Percentiles rank a stretch among this genome's conserved stretches.
phyloP scores from a whole-genome alignment of 2,797 vertebrate genomes.

The Gymnoscopelus microlampas region DNA sequence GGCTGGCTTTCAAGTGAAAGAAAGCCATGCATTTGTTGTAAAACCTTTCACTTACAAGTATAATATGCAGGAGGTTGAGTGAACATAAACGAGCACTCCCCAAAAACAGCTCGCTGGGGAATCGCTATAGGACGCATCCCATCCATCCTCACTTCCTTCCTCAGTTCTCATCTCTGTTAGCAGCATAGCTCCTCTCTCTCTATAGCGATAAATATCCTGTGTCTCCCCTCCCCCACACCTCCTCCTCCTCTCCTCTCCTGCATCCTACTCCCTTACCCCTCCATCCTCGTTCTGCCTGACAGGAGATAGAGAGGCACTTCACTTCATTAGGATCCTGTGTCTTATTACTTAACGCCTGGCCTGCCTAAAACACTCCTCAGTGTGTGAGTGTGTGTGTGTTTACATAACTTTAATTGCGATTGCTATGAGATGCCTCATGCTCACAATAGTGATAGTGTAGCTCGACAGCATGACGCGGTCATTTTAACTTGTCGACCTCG shows the following conservation, averaged over 20 bases:
- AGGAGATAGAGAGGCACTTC: slow-evolving; percentile 45
- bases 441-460: too few species aligned
- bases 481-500: too few species aligned
- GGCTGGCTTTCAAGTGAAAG: too few species aligned
- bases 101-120: too few species aligned
- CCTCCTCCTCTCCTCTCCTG: slow-evolving; percentile 23
- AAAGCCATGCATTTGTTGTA: too few species aligned
- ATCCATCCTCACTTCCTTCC: neutral
- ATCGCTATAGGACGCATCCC: neutral
- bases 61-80: too few species aligned
- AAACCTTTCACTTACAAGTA: too few species aligned
- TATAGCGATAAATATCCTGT: slow-evolving; percentile 1
- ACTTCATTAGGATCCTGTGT: slow-evolving; percentile 54
- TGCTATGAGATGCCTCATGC: too few species aligned
- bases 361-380: neutral
- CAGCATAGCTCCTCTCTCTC: slow-evolving; percentile 38
- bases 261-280: neutral
- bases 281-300: slow-evolving; percentile 35
- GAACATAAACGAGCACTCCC: too few species aligned
- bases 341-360: slow-evolving; percentile 42
- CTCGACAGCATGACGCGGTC: too few species aligned
- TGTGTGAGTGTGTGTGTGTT: slow-evolving; percentile 3
- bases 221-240: slow-evolving; percentile 11
- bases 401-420: neutral
- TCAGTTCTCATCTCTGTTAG: slow-evolving; percentile 19